A percentile compares a stretch with the other conserved stretches of the same genome.
Conservation (phyloP, 2,888 invertebrate genomes). For the Hypolimnas misippus region DNA sequence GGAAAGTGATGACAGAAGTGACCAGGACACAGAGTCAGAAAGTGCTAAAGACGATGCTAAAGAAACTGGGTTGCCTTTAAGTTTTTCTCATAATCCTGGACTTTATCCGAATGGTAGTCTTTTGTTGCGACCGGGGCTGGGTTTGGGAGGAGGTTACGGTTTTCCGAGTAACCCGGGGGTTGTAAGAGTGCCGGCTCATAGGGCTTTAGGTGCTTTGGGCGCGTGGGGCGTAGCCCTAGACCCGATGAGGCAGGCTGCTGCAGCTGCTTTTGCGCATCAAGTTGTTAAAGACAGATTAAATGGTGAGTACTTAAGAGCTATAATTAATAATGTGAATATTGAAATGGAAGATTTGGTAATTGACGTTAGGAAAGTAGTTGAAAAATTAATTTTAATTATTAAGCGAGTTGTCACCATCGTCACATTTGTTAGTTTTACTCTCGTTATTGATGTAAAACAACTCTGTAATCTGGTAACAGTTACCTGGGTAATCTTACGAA, state of each 20-base stretch:
- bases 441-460: too few relatives aligned
- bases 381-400: too few relatives aligned
- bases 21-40: conserved; percentile 79
- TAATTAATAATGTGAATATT: background rate
- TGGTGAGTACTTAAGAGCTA: conserved; percentile 83
- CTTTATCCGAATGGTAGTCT: conserved; percentile 72
- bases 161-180: conserved; percentile 88
- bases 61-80: conserved; percentile 68
- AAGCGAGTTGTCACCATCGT: too few relatives aligned
- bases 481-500: too few relatives aligned
- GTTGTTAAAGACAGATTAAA: conserved; percentile 93
- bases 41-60: conserved; percentile 77
- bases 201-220: conserved; percentile 81
- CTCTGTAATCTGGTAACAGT: too few relatives aligned
- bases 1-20: conserved; percentile 80
- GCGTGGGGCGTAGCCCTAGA: conserved; percentile 86
- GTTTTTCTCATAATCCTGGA: conserved; percentile 73
- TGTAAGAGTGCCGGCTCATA: conserved; percentile 92
- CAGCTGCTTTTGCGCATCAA: conserved; percentile 91
- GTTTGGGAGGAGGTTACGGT: conserved; percentile 82
- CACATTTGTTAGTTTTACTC: too few relatives aligned
- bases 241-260: conserved; percentile 86
- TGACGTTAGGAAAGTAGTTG: too few relatives aligned
- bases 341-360: too few relatives aligned
- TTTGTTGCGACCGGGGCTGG: conserved; percentile 71